Percentiles rank a stretch among this genome's conserved stretches.
phyloP scores from a whole-genome alignment of 2,888 invertebrate genomes.

The Dastarcus helophoroides region DNA sequence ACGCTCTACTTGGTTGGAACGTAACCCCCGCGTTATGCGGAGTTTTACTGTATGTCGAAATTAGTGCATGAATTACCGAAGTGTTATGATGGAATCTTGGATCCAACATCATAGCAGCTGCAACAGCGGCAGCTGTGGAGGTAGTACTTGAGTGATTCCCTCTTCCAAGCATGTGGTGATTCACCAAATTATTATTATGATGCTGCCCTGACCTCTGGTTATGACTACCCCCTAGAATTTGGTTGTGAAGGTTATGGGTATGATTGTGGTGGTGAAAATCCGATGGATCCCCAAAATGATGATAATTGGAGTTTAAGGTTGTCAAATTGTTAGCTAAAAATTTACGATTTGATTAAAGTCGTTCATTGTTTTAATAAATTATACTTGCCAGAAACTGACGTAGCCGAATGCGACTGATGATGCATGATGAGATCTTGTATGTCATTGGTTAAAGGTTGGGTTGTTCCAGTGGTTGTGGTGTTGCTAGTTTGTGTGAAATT shows the following conservation, averaged over 20 bases:
- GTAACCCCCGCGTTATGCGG: too few relatives aligned
- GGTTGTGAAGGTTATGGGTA: constrained; percentile 33
- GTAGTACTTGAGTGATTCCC: constrained; percentile 33
- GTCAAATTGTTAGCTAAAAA: constrained; percentile 23
- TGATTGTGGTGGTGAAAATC: constrained; percentile 34
- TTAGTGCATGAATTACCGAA: constrained; percentile 28
- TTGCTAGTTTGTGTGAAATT: constrained; percentile 30
- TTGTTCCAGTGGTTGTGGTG: constrained; percentile 23
- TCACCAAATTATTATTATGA: constrained; percentile 30
- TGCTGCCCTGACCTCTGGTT: constrained; percentile 28
- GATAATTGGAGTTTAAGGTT: constrained; percentile 31
- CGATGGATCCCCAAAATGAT: constrained; percentile 33
- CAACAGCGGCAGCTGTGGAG: constrained; percentile 37
- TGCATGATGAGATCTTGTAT: constrained; percentile 38
- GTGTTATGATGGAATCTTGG: constrained; percentile 39
- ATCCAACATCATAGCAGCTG: constrained; percentile 41
- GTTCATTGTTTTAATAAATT: not conserved
- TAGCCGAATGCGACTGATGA: constrained; percentile 33
- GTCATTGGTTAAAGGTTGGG: constrained; percentile 32
- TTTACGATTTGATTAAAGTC: constrained; percentile 2
- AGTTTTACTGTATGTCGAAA: too few relatives aligned
- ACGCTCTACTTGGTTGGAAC: too few relatives aligned
- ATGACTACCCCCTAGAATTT: constrained; percentile 30
- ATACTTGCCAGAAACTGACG: constrained; percentile 20
- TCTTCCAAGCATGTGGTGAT: constrained; percentile 34